phyloP scores from a whole-genome alignment of 2,113 vertebrate genomes.

The Chrysochloris asiatica region DNA sequence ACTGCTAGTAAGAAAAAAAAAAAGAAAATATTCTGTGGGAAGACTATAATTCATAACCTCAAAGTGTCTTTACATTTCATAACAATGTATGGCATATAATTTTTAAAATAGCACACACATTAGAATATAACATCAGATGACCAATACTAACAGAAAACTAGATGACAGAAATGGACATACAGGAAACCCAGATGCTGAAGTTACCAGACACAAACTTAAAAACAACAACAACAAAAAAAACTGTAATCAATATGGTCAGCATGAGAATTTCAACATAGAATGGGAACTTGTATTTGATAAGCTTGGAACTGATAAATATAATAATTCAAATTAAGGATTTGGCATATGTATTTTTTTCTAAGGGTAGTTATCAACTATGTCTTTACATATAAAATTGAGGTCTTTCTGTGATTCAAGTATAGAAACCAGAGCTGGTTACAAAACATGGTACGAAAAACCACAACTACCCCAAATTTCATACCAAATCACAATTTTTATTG shows the following conservation, averaged over 20 bases:
- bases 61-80: background rate
- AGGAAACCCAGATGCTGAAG: background rate
- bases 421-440: conserved; percentile 78
- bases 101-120: background rate
- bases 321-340: background rate
- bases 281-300: background rate
- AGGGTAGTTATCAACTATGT: background rate
- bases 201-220: background rate
- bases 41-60: background rate
- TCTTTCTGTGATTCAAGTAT: conserved; percentile 66
- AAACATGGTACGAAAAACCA: conserved; percentile 46
- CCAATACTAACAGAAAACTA: background rate
- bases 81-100: background rate
- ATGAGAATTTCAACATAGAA: background rate
- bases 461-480: conserved; percentile 62
- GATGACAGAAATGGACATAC: background rate
- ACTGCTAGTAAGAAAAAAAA: background rate
- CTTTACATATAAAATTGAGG: conserved; percentile 54
- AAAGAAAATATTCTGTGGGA: background rate
- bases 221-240: too few species aligned
- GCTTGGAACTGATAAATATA: background rate
- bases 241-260: background rate
- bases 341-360: background rate
- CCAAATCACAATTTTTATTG: conserved; percentile 48
- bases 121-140: background rate